A percentile compares a stretch with the other conserved stretches of the same genome.
Conservation (phyloP, 1,140 invertebrate genomes). For the Teleogryllus occipitalis region DNA sequence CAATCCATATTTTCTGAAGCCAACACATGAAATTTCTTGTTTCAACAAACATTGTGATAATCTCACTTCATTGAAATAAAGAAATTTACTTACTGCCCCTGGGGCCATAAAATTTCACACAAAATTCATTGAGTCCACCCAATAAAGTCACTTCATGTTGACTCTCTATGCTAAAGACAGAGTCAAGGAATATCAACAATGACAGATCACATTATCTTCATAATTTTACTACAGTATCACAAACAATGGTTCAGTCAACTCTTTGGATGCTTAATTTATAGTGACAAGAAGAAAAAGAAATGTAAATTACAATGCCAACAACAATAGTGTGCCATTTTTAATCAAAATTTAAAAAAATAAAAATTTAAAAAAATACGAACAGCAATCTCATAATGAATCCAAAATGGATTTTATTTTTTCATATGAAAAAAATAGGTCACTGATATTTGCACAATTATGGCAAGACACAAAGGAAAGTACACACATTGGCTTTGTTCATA, state of each 20-base stretch:
- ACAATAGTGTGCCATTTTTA: neutral
- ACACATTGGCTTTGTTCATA: neutral
- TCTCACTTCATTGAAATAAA: too few species aligned
- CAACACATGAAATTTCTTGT: too few species aligned
- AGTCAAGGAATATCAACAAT: constrained; percentile 38
- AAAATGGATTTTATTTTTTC: neutral
- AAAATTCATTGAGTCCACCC: constrained; percentile 97
- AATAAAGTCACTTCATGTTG: constrained; percentile 99
- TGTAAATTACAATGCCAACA: neutral
- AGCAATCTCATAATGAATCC: neutral
- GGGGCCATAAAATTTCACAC: constrained; percentile 98
- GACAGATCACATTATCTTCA: too few species aligned
- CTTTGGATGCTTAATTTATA: neutral
- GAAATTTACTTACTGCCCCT: constrained; percentile 70
- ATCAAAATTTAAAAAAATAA: neutral
- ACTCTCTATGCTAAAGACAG: constrained; percentile 78
- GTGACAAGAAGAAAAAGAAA: neutral
- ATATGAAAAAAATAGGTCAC: neutral
- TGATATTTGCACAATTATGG: neutral
- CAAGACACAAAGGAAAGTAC: neutral
- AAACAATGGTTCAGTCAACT: too few species aligned
- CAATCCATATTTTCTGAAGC: too few species aligned
- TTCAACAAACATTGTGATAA: too few species aligned
- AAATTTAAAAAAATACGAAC: too few species aligned
- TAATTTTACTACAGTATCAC: too few species aligned